These are phyloP conservation scores for Lypha dubia DNA, from an alignment of 2,888 invertebrate species.

Conservation along the genomic window DNA sequence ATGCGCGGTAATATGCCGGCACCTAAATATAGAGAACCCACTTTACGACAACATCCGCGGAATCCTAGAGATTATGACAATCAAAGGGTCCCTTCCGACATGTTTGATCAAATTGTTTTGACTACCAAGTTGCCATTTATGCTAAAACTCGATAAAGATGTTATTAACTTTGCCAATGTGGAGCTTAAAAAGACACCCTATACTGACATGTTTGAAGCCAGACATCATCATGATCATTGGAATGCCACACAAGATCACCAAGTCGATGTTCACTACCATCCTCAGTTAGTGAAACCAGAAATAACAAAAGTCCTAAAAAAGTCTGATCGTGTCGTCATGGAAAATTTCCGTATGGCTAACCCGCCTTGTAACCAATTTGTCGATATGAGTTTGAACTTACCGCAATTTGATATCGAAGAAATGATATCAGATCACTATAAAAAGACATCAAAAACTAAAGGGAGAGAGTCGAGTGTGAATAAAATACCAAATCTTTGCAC, in stretches of 20 bases:
- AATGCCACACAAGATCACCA: conserved; percentile 78
- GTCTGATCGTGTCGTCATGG: conserved; percentile 67
- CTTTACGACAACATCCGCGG: conserved; percentile 78
- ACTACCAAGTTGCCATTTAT: conserved; percentile 75
- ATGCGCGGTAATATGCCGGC: conserved; percentile 81
- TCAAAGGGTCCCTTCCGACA: conserved; percentile 76
- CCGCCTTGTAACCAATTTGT: conserved; percentile 77
- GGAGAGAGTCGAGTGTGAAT: conserved; percentile 56
- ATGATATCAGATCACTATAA: conserved; percentile 75
- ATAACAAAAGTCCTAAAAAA: conserved; percentile 72
- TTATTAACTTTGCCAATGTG: conserved; percentile 76
- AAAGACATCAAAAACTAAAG: conserved; percentile 4
- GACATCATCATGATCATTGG: conserved; percentile 82
- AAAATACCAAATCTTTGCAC: conserved; percentile 73
- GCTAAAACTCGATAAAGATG: conserved; percentile 75
- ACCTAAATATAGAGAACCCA: conserved; percentile 79
- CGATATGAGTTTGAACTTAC: conserved; percentile 76
- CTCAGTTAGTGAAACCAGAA: conserved; percentile 76
- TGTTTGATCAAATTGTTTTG: conserved; percentile 76
- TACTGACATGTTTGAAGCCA: conserved; percentile 77
- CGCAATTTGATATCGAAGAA: conserved; percentile 75
- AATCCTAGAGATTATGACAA: conserved; percentile 77
- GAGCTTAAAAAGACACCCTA: conserved; percentile 76
- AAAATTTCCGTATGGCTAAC: conserved; percentile 77
- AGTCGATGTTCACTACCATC: conserved; percentile 79